Evolutionary conservation across 2,113 vertebrate genomes (phyloP), one percentile per base, ranked within the genome.

Genomic region (Cinclus mexicanus): DNA sequence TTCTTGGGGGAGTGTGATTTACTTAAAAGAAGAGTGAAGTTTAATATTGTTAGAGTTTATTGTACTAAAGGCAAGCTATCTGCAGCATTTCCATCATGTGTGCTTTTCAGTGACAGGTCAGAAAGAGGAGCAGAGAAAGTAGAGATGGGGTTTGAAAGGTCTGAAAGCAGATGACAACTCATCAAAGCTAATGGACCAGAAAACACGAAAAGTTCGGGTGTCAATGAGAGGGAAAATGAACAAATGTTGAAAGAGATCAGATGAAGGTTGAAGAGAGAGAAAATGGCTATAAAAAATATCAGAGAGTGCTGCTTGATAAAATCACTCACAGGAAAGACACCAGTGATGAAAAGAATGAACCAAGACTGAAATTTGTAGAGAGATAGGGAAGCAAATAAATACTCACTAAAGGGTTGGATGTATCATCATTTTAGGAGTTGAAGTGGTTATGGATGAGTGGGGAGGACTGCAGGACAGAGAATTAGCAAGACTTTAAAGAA

Each of bases 121-220:
- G 65, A 88, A 90, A 61, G 41, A 78, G 46, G 9, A 39, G 24
- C 37, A 83, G 65, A 61, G 7, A 75, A 94, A 79, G 42, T 15
- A 70, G 47, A 20, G 57, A 64, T 76, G 35, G 24, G 23, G 57
- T 71, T 68, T 79, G 63, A 88, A 83, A 94, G 47, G 56, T 88
- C 83, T 92, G 67, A 71, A 92, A 83, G 52, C 65, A 83, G 57
- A 89, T 50, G 70, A 68, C 44, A 86, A 83, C 20, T 49, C 44
- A 71, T 94, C 79, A 86, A 79, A 88, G 35, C 67, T 94, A 94
- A 94, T 71, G 67, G 79, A 92, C 33, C 35, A 65, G 56, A 89
- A 92, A 94, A 88, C 53, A 86, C 50, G 26, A 79, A 59, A 88
- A 49, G 71, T 70, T 71, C 83, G 49, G 28, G 23, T 59, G 87